These are phyloP conservation scores for Vultur gryphus DNA, from an alignment of 2,797 vertebrate species.

Conservation along the genomic window DNA sequence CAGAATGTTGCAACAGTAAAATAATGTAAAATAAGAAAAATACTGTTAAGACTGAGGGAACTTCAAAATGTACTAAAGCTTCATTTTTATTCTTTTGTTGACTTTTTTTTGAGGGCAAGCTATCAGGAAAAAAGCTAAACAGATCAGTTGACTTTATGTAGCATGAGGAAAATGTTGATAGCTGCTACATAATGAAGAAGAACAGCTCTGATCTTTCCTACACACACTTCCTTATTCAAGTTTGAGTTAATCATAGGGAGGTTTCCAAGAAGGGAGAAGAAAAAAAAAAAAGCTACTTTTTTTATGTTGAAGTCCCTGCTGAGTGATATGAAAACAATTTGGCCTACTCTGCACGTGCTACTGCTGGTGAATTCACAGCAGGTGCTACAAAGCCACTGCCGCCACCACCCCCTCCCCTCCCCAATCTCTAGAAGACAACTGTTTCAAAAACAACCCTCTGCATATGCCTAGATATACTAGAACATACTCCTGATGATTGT, in stretches of 20 bases:
- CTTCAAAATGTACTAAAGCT: neutral
- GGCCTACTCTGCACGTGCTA: neutral
- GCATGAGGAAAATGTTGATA: neutral
- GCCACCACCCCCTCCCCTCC: neutral
- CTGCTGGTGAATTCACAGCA: neutral
- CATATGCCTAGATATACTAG: neutral
- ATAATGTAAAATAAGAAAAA: neutral
- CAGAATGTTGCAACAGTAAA: constrained; percentile 23
- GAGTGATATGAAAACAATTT: neutral
- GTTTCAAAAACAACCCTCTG: neutral
- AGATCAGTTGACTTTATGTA: neutral
- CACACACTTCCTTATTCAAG: neutral
- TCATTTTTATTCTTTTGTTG: neutral
- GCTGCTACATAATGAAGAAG: neutral
- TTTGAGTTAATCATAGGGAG: neutral
- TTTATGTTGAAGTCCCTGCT: neutral
- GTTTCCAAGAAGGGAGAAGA: neutral
- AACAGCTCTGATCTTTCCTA: neutral
- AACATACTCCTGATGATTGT: neutral
- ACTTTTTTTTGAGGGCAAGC: neutral
- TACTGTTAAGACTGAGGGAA: neutral
- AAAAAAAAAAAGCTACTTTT: neutral
- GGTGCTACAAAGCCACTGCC: neutral
- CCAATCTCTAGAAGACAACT: neutral
- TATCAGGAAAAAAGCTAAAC: neutral